These are phyloP conservation scores for Melieria picta DNA, from an alignment of 2,888 invertebrate species.

Conservation along the genomic window DNA sequence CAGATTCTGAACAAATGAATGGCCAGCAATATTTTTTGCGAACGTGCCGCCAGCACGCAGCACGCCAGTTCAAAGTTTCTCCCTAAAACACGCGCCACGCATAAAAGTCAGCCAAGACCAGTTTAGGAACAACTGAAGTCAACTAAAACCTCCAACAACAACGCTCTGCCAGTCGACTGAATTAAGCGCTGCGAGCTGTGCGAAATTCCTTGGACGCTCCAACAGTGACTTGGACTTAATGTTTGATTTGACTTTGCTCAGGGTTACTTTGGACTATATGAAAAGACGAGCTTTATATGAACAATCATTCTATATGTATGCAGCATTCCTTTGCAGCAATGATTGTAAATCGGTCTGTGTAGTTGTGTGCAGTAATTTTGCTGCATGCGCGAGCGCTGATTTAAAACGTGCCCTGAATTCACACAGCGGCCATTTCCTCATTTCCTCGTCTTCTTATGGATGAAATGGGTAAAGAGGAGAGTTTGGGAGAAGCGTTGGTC, in stretches of 20 bases:
- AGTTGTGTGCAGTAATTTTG: no score
- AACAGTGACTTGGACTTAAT: background rate
- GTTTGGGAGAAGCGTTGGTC: no score
- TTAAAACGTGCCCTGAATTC: background rate
- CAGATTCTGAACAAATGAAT: no score
- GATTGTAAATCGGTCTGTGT: no score
- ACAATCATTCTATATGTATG: no score
- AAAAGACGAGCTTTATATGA: no score
- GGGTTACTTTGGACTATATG: background rate
- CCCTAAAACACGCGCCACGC: background rate
- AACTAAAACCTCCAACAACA: background rate
- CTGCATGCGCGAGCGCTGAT: background rate
- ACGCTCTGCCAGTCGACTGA: background rate
- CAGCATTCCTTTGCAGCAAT: no score
- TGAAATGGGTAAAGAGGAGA: no score
- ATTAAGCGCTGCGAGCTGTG: background rate
- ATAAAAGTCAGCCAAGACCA: background rate
- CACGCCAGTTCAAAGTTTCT: background rate
- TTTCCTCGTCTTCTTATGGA: no score
- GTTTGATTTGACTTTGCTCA: slow-evolving; percentile 5
- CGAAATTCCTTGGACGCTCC: background rate
- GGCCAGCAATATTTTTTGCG: no score
- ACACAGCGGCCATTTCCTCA: no score
- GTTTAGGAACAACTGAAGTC: background rate
- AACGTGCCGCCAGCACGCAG: background rate